Evolutionary conservation across 1,140 invertebrate genomes (phyloP), one percentile per base, ranked within the genome.

Genomic region (Protaetia brevitarsis): DNA sequence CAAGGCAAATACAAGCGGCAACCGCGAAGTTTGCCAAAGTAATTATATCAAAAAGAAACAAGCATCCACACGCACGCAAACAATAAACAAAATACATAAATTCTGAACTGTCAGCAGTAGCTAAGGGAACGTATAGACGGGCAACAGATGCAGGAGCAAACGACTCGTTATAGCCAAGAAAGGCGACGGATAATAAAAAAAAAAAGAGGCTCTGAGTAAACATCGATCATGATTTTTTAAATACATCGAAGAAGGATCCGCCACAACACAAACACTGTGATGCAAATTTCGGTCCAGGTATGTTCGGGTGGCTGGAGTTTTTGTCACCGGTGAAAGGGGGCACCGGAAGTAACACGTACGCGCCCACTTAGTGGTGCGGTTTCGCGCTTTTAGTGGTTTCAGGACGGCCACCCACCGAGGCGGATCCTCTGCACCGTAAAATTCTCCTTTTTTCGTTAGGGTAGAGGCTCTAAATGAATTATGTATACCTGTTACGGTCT

Each of bases 341-440:
- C 41, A 36, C 56, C 67, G 67, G 67, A 68, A 68, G 67, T 68
- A 65, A 65, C 67, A 68, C 63, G 27, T 60, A 59, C 19, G 45
- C 45, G n/a, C 60, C 67, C 60, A 68, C 41, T 68, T 61, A 66
- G 57, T 65, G 61, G 57, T 68, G 67, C 37, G 67, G 67, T 68
- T 68, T 68, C 59, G 67, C 67, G 63, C 67, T 68, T 68, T 63
- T 63, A 68, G 23, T 63, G 41, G 21, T 10, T 23, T 23, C 19
- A 51, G 19, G n/a, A 68, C 30, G 67, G 28, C 67, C 67, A 68
- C 67, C 67, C 67, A 68, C 67, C 58, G 26, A 65, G 67, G 63
- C 41, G 41, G 41, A 19, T 23, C 26, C 41, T 19, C 41, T 51
- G 34, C 62, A 56, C 57, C 10, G 28, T 57, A 60, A 63, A 36